Percentiles rank a stretch among this genome's conserved stretches.
These are phyloP conservation scores for Argyresthia albistria DNA, from an alignment of 2,888 invertebrate genomes.

Conservation along the genomic window DNA sequence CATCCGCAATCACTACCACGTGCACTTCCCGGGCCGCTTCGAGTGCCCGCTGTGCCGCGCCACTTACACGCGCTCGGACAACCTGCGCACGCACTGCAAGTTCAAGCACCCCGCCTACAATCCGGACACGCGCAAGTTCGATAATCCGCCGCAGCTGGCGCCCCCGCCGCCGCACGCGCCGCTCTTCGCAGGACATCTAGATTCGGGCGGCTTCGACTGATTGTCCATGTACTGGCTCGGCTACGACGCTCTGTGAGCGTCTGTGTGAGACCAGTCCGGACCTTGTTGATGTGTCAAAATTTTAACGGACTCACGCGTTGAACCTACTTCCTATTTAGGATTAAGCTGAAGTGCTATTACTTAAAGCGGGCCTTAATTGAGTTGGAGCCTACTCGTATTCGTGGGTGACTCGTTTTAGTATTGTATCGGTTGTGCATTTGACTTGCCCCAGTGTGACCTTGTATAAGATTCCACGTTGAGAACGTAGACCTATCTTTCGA, in stretches of 20 bases:
- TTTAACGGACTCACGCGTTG: conserved; percentile 40
- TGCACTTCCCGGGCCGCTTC: conserved; percentile 93
- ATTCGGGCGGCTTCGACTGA: conserved; percentile 71
- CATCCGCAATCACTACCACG: conserved; percentile 95
- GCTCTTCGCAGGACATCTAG: conserved; percentile 62
- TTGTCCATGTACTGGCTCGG: conserved; percentile 58
- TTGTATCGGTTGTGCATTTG: conserved; percentile 69
- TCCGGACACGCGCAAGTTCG: conserved; percentile 90
- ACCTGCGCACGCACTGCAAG: conserved; percentile 93
- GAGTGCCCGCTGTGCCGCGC: conserved; percentile 93
- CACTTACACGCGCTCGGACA: conserved; percentile 93
- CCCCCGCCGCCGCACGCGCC: conserved; percentile 64
- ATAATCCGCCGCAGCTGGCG: conserved; percentile 76
- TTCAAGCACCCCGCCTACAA: conserved; percentile 92
- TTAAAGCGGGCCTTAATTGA: conserved; percentile 54
- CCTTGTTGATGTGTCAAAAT: conserved; percentile 37
- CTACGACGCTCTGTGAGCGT: conserved; percentile 53
- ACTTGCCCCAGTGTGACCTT: conserved; percentile 67
- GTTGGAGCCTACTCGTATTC: conserved; percentile 12
- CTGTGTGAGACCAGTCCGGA: conserved; percentile 21
- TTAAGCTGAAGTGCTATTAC: conserved; percentile 69
- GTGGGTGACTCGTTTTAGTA: conserved; percentile 55
- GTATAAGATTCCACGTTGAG: conserved; percentile 44
- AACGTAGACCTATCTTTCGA: conserved; percentile 44
- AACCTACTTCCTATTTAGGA: conserved; percentile 58